Percentiles rank a stretch among this genome's conserved stretches.
Evolutionary conservation across 2,797 vertebrate species (phyloP).

Genomic region (Syngnathus rostellatus): DNA sequence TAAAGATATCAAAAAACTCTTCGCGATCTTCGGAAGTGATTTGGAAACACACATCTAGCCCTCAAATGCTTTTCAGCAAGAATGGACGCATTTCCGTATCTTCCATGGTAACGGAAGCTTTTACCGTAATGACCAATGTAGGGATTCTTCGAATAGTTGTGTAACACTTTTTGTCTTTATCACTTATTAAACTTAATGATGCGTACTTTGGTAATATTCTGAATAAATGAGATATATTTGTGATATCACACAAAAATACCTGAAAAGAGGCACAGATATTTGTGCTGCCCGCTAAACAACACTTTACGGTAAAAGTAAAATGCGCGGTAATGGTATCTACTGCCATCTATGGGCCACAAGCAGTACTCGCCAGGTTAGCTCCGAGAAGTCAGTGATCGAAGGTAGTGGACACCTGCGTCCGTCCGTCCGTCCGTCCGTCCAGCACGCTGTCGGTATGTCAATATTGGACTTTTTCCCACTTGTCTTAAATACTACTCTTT

Average conservation of each 20-base stretch:
- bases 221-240: background rate
- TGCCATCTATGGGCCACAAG: slow-evolving; percentile 27
- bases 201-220: background rate
- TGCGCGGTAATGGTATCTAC: background rate
- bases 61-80: slow-evolving; percentile 4
- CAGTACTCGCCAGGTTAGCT: background rate
- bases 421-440: slow-evolving; percentile 8
- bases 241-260: background rate
- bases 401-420: slow-evolving; percentile 33
- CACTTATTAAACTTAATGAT: background rate
- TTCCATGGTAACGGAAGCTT: slow-evolving; percentile 55
- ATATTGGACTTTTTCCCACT: slow-evolving; percentile 12
- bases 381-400: slow-evolving; percentile 11
- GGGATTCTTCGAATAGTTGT: background rate
- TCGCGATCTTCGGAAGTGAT: background rate
- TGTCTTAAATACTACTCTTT: background rate
- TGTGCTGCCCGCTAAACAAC: background rate
- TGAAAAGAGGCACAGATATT: background rate
- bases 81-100: slow-evolving; percentile 51
- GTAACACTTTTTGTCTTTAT: background rate
- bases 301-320: slow-evolving; percentile 39
- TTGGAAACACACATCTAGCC: background rate
- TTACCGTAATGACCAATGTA: slow-evolving; percentile 38
- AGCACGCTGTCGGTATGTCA: slow-evolving; percentile 18
- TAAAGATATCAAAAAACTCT: background rate